A percentile compares a stretch with the other conserved stretches of the same genome.
phyloP scores from a whole-genome alignment of 1,140 invertebrate species.

The Macrobrachium nipponense region DNA sequence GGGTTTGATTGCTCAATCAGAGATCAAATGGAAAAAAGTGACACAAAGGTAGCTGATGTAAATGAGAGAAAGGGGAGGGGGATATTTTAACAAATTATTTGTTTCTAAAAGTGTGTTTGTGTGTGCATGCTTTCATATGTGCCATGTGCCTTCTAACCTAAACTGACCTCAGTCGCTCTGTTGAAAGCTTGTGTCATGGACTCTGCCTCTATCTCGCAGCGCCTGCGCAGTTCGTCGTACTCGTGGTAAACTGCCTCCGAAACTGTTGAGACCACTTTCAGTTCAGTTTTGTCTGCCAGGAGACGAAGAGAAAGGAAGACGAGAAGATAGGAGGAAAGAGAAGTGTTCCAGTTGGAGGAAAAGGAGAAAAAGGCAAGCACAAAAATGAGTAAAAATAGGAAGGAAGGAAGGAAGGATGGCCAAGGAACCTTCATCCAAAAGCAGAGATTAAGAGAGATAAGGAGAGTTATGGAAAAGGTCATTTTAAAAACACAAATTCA shows the following conservation, averaged over 20 bases:
- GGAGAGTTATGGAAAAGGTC: background rate
- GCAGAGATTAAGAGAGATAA: slow-evolving; percentile 13
- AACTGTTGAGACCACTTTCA: slow-evolving; percentile 45
- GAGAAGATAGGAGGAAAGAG: background rate
- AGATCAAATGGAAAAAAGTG: too few relatives aligned
- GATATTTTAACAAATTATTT: too few relatives aligned
- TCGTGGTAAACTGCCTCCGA: slow-evolving; percentile 59
- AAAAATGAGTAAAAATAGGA: background rate
- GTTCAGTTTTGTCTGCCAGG: slow-evolving; percentile 36
- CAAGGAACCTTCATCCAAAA: background rate
- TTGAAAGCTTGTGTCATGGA: slow-evolving; percentile 56
- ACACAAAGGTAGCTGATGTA: too few relatives aligned
- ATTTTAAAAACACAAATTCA: background rate
- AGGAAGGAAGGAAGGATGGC: background rate
- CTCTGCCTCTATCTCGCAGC: slow-evolving; percentile 52
- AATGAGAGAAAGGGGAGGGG: too few relatives aligned
- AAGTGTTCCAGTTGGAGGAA: background rate
- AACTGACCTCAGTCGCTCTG: slow-evolving; percentile 53
- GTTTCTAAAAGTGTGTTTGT: too few relatives aligned
- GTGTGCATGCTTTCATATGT: too few relatives aligned
- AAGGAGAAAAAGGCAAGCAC: slow-evolving; percentile 1
- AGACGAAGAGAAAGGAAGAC: slow-evolving; percentile 26
- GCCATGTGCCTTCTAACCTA: background rate
- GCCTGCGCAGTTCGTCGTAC: slow-evolving; percentile 49
- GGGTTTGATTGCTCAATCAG: too few relatives aligned